Evolutionary conservation across 2,888 invertebrate species (phyloP), one percentile per base, ranked within the genome.

Genomic region (Cordylochernes scorpioides): DNA sequence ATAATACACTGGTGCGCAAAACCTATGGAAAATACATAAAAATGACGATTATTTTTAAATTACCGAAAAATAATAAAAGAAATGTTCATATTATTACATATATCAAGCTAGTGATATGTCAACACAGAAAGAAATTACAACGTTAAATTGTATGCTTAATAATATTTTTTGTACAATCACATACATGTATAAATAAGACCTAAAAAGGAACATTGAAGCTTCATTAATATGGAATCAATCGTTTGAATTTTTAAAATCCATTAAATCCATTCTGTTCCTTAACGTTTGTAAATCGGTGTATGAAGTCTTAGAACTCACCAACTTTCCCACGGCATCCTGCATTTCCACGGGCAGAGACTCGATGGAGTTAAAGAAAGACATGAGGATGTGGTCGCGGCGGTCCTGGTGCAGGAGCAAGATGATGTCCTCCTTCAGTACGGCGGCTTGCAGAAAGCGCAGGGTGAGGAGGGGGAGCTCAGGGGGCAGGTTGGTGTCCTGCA

Each of bases 401-500:
- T 84, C 82, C 58, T 80, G 80, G 54, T 84, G 84, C 45, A 84
- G 57, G 42, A 84, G 59, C 41, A 84, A 63, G 46, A 84, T 71
- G 32, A 80, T 70, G 53, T 84, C 84, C 45, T 84, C 82, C 45
- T 78, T 75, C 30, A 46, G 39, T 3, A 45, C 43, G 4, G 47
- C 45, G 9, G 44, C 44, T 14, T 44, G 44, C 32, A 48, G 34
- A 24, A 47, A 38, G 14, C 42, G 33, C 9, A 47, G 26, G 8
- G 45, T 29, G 3, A 39, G 32, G n/a, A 38, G 19, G 2, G 36
- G 34, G 7, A 34, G 27, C 10, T 38, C 38, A 4, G 29, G 25
- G 4, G 39, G 34, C 8, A 44, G 24, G 8, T 27, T 30, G n/a
- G 33, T 27, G 25, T 44, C 43, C 13, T 38, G 30, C 15, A 44